Evolutionary conservation across 1,140 invertebrate genomes (phyloP), one percentile per base, ranked within the genome.

Genomic region (Drosophila hydei): DNA sequence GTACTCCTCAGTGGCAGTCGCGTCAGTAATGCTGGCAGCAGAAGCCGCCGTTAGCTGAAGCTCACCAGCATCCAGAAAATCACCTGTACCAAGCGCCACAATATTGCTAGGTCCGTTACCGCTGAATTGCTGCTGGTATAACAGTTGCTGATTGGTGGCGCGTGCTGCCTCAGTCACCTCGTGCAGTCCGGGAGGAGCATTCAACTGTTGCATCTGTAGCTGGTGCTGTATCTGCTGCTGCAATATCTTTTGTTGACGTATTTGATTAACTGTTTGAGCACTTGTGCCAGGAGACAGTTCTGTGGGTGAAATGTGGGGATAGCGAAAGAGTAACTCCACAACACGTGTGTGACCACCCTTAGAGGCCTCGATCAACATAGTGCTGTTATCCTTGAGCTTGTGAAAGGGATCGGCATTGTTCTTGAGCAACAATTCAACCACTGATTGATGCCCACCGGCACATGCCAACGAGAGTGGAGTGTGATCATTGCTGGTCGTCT

Each of bases 401-500:
- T 99, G 97, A 92, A 96, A 97, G 43, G 97, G 97, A 94, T 99
- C 97, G 30, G 98, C 98, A 75, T 96, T 96, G 92, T 97, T 95
- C 18, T 95, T 94, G 55, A 99, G 93, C 43, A 99, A 93, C 65
- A 98, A 93, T 92, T 99, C 97, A 3, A 99, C 98, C 27, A 99
- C 97, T 65, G 95, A 93, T 61, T 97, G 93, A 92, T 99, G 98
- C 19, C 99, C 98, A 56, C 98, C 97, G 67, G 97, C 97, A 93
- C 98, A 99, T 12, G 99, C 99, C 67, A 99, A 93, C 7, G 98
- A 99, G 19, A 99, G 93, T 19, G 99, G 98, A 21, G 98, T 99
- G 91, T 99, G 99, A 91, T 99, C 97, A 92, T 99, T 99, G 85
- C 98, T 99, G 70, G 98, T 97, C 48, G 99, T 99, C 93, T 98